phyloP scores from a whole-genome alignment of 2,888 invertebrate species.

The Bellardia pandia region DNA sequence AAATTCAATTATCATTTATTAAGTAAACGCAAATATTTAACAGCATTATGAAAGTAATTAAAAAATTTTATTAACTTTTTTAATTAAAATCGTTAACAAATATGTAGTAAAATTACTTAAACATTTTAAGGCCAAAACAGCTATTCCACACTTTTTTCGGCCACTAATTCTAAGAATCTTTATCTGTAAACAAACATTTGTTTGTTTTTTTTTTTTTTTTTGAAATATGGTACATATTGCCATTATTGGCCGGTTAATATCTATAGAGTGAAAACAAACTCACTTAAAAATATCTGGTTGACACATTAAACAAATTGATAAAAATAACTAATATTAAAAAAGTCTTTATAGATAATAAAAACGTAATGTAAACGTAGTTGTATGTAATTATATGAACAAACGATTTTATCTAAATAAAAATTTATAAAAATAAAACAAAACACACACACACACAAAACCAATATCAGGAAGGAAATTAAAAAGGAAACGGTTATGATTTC shows the following conservation, averaged over 20 bases:
- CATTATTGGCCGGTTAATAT: background rate
- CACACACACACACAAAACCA: background rate
- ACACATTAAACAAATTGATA: conserved; percentile 7
- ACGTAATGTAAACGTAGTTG: background rate
- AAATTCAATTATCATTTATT: no score
- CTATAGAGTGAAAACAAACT: background rate
- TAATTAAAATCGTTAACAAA: no score
- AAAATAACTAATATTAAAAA: conserved; percentile 3
- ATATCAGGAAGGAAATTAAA: conserved; percentile 31
- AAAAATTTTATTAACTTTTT: no score
- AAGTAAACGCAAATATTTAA: no score
- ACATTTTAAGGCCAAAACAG: no score
- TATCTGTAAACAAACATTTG: no score
- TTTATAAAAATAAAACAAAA: background rate
- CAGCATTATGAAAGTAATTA: no score
- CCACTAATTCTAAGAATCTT: no score
- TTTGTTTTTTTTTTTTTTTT: background rate
- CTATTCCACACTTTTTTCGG: no score
- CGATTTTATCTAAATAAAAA: conserved; percentile 12
- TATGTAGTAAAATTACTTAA: no score
- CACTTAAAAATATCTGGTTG: background rate
- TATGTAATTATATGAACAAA: background rate
- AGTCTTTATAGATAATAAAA: background rate
- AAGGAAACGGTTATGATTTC: conserved; percentile 10
- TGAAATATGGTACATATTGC: background rate